These are phyloP conservation scores for Columba guinea DNA, from an alignment of 2,797 vertebrate species.

Conservation along the genomic window DNA sequence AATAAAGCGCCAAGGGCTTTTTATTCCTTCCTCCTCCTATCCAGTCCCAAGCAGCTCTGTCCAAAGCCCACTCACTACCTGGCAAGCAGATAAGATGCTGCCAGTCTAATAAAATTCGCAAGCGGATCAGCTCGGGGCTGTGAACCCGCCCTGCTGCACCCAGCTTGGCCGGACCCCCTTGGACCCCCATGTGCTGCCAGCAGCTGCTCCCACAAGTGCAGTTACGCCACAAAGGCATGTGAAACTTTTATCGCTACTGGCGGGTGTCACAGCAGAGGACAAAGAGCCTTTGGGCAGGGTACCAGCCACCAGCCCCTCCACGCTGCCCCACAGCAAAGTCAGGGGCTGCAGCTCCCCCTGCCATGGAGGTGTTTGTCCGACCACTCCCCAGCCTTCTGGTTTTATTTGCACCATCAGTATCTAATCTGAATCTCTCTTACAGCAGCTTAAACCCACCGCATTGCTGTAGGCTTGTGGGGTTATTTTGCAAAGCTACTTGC, in stretches of 20 bases:
- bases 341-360: not conserved
- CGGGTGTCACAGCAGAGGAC: fast-evolving
- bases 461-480: not conserved
- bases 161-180: not conserved
- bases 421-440: not conserved
- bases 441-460: not conserved
- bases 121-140: not conserved
- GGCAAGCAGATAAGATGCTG: not conserved
- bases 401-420: not conserved
- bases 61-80: not conserved
- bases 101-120: not conserved
- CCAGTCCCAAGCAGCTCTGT: not conserved
- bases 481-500: not conserved
- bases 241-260: fast-evolving
- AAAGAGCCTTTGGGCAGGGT: not conserved
- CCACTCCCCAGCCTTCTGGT: not conserved
- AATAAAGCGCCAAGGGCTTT: not conserved
- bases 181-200: fast-evolving
- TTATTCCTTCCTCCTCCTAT: not conserved
- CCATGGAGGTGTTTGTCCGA: fast-evolving
- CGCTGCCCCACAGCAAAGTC: fast-evolving
- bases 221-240: fast-evolving
- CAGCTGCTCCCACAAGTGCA: fast-evolving
- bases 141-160: fast-evolving
- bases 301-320: fast-evolving